Evolutionary conservation across 2,113 vertebrate species (phyloP), one percentile per base, ranked within the genome.

Genomic region (Oryzias melastigma): DNA sequence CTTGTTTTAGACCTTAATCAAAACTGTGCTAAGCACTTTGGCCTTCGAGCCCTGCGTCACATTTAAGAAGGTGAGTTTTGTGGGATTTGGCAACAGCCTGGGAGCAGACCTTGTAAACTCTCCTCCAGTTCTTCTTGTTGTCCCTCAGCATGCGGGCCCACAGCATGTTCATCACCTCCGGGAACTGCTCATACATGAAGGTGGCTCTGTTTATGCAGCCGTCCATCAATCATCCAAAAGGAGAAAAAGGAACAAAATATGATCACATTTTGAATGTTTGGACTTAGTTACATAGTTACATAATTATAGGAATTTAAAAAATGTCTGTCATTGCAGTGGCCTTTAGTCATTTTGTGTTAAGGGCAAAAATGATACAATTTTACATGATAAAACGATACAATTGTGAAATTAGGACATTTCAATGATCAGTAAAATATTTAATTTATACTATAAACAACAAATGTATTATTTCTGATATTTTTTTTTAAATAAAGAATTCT

Each of bases 141-240:
- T 99, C 97, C 87, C 96, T 95, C 85, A 99, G 90, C 97, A 98
- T 99, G 78, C 97, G 91, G 54, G 89, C 90, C 97, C 97, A 99
- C 82, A 99, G 91, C 97, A 99, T 99, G 86, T 98, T 98, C 95
- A 98, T 98, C 68, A 98, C 95, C 75, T 99, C 97, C 70, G 97
- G 96, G 80, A 98, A 99, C 84, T 98, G 97, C 83, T 99, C 97
- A 50, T 98, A 99, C 96, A 98, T 99, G 81, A 98, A 99, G 0
- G 97, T 99, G 42, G 93, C 87, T 86, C 96, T 98, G 72, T 82
- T 50, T 51, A 58, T 55, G 44, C 16, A 75, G 25, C 6, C 35
- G 10, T 10, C 35, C 35, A 40, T 58, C 45, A 72, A 62, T 44
- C 10, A 53, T 2, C 24, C 17, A 19, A 47, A 47, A 47, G 12